Base-by-base conservation (phyloP, 2,113 vertebrate species). In the Oceanodroma tethys region DNA sequence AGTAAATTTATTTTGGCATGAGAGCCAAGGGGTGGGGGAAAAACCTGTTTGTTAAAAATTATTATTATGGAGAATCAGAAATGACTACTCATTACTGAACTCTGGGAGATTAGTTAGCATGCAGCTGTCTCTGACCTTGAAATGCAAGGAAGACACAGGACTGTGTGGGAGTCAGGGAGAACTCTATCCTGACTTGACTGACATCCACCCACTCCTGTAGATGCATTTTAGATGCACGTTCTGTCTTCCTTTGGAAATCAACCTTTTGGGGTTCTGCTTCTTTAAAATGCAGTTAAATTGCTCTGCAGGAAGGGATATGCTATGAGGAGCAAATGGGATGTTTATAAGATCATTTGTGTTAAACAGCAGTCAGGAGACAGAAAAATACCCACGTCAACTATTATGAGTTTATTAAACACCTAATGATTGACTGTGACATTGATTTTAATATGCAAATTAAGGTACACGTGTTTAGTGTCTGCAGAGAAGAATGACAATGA, bases 41-140 rank as follows among this genome's bases (percentile, higher is more conserved):
- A 87, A 91, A 60, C 10, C 17, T 73, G 38, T 95, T 91, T 82
- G 48, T 94, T 62, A 90, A 90, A 90, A 94, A 17, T 42, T 86
- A 59, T 88, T 88, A 34, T 91, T 73, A 29, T 26, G 32, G 45
- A 75, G 62, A 81, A 82, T 80, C 29, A 91, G 63, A 81, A 96
- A 83, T 68, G 48, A 75, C 26, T 78, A 14, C 50, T 94, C 45
- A 47, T 93, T 95, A 87, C 67, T 90, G 81, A 94, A 58, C 88
- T 87, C 70, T 66, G 43, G n/a, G 67, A 91, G 58, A 79, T 94
- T 72, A 96, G 82, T 75, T 50, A 96, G 90, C 63, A 48, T 22
- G 74, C 36, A 52, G 29, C 58, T 92, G 68, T 52, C 27, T 95
- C 93, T 97, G 92, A 93, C 86, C 96, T 97, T 93, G 95, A 94